Conservation (phyloP, 2,888 invertebrate genomes). For the Venusia cambrica region DNA sequence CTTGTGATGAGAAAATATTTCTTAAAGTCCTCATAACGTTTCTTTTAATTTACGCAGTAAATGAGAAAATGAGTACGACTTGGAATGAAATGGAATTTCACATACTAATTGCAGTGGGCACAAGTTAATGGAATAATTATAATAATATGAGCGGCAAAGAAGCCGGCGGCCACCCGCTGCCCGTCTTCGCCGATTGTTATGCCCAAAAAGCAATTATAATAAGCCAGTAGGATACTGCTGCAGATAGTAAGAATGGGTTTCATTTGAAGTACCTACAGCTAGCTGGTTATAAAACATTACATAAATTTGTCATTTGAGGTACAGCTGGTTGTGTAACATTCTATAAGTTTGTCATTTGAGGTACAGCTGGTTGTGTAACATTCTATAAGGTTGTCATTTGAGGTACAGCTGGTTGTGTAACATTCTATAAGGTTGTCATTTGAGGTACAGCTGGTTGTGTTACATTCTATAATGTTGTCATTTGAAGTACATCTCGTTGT, state of each 20-base stretch:
- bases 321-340: no score
- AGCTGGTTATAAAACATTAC: no score
- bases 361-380: no score
- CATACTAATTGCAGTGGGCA: constrained; percentile 66
- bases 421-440: no score
- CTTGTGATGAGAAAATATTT: constrained; percentile 14
- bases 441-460: no score
- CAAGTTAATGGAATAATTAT: constrained; percentile 78
- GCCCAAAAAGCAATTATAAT: constrained; percentile 74
- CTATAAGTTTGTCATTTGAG: no score
- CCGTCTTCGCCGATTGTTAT: constrained; percentile 66
- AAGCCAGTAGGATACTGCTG: constrained; percentile 62
- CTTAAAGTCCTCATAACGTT: constrained; percentile 3
- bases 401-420: no score
- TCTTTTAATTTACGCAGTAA: constrained; percentile 13
- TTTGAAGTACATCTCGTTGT: no score
- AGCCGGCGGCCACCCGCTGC: constrained; percentile 75
- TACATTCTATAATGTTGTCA: no score
- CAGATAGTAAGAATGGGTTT: constrained; percentile 48
- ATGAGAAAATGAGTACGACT: constrained; percentile 36
- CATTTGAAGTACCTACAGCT: constrained; percentile 23
- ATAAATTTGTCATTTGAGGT: no score
- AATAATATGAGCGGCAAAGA: constrained; percentile 69
- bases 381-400: no score
- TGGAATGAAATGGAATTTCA: constrained; percentile 58